phyloP scores from a whole-genome alignment of 2,888 invertebrate genomes.

The Nephrotoma appendiculata region DNA sequence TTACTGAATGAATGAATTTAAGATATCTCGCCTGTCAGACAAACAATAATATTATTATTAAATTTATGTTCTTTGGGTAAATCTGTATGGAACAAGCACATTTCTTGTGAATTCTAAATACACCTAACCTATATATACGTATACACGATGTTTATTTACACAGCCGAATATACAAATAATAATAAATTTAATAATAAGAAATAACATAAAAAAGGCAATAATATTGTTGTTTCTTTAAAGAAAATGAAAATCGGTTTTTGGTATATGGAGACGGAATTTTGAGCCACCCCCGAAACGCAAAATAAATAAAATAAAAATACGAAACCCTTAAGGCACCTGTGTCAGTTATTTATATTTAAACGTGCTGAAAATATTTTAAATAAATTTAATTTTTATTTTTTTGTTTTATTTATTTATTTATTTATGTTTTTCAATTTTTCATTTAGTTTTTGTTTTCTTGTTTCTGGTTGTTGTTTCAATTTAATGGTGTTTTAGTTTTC shows the following conservation, averaged over 20 bases:
- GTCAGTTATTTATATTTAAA: neutral
- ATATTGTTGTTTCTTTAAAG: neutral
- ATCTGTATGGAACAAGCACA: neutral
- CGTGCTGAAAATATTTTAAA: neutral
- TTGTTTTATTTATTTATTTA: neutral
- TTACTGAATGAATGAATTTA: neutral
- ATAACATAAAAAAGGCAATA: neutral
- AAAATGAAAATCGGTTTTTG: neutral
- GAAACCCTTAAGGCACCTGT: slow-evolving; percentile 3
- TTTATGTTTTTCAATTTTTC: neutral
- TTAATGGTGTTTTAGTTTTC: neutral
- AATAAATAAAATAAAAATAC: neutral
- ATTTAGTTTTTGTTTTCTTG: neutral
- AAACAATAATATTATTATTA: neutral
- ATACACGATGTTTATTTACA: neutral
- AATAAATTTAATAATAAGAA: neutral
- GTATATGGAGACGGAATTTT: neutral
- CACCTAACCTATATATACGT: neutral
- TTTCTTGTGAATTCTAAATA: neutral
- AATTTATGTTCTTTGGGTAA: neutral
- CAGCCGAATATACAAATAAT: neutral
- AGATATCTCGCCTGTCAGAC: neutral
- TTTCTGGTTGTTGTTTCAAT: neutral
- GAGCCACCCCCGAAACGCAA: neutral
- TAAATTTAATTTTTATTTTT: neutral